These are phyloP conservation scores for Phaonia tiefii DNA, from an alignment of 2,888 invertebrate genomes.

Conservation along the genomic window DNA sequence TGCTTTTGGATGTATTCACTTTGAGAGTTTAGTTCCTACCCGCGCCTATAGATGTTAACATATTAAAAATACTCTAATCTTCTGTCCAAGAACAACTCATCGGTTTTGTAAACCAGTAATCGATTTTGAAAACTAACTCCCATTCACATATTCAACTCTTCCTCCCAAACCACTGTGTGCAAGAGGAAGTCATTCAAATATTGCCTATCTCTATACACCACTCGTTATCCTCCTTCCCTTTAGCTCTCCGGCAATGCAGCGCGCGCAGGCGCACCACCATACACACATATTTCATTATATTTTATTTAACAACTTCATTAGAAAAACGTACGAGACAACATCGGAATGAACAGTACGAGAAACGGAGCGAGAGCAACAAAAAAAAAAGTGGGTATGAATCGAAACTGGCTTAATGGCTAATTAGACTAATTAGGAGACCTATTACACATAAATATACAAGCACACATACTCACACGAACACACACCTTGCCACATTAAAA, in stretches of 20 bases:
- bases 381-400: slow-evolving; percentile 45
- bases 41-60: too few species aligned
- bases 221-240: background rate
- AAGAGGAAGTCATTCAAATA: slow-evolving; percentile 26
- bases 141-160: too few species aligned
- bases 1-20: too few species aligned
- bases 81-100: too few species aligned
- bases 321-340: slow-evolving; percentile 34
- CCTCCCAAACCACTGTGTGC: slow-evolving; percentile 19
- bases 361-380: slow-evolving; percentile 11
- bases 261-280: slow-evolving; percentile 5
- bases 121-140: too few species aligned
- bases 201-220: background rate
- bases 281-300: slow-evolving; percentile 33
- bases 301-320: slow-evolving; percentile 41
- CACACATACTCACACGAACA: background rate
- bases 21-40: too few species aligned
- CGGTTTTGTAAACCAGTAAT: too few species aligned
- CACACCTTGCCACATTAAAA: slow-evolving; percentile 15
- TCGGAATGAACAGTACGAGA: slow-evolving; percentile 12
- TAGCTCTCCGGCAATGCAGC: background rate
- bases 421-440: slow-evolving; percentile 65
- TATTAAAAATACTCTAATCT: too few species aligned
- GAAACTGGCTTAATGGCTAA: slow-evolving; percentile 66
- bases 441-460: slow-evolving; percentile 44